phyloP scores from a whole-genome alignment of 2,113 vertebrate species.

The Galeopterus variegatus region DNA sequence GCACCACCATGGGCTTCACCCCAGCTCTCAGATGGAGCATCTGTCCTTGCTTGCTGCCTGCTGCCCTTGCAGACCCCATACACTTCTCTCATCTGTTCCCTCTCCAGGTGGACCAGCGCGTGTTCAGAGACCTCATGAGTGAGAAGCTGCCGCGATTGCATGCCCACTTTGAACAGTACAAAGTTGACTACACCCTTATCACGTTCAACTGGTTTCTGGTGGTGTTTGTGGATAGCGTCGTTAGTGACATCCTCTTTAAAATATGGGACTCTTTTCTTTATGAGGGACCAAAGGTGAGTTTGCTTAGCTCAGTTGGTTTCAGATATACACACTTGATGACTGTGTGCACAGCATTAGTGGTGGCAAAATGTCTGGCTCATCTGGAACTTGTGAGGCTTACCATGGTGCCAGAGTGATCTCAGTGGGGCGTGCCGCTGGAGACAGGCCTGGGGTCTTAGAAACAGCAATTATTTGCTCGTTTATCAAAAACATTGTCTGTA shows the following conservation, averaged over 20 bases:
- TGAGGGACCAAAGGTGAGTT: slow-evolving; percentile 96
- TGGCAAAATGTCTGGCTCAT: neutral
- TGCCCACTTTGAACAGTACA: slow-evolving; percentile 95
- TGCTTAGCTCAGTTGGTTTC: neutral
- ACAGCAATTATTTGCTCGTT: neutral
- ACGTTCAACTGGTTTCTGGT: slow-evolving; percentile 99
- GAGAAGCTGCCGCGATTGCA: slow-evolving; percentile 97
- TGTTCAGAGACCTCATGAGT: slow-evolving; percentile 97
- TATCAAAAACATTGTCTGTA: fast-evolving
- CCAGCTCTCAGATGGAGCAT: fast-evolving
- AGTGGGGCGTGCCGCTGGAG: fast-evolving
- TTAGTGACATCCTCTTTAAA: slow-evolving; percentile 97
- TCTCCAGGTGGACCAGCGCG: slow-evolving; percentile 97
- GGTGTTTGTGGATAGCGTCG: slow-evolving; percentile 98
- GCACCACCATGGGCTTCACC: neutral
- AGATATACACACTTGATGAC: fast-evolving
- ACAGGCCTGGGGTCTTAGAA: neutral
- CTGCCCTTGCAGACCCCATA: fast-evolving
- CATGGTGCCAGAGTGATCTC: neutral
- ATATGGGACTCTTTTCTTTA: slow-evolving; percentile 99
- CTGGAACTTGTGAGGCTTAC: fast-evolving
- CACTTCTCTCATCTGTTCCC: fast-evolving
- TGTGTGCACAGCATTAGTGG: fast-evolving
- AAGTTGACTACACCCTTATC: slow-evolving; percentile 98
- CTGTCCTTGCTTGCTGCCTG: neutral